Conservation (phyloP, 2,797 vertebrate genomes). For the Okamejei kenojei region DNA sequence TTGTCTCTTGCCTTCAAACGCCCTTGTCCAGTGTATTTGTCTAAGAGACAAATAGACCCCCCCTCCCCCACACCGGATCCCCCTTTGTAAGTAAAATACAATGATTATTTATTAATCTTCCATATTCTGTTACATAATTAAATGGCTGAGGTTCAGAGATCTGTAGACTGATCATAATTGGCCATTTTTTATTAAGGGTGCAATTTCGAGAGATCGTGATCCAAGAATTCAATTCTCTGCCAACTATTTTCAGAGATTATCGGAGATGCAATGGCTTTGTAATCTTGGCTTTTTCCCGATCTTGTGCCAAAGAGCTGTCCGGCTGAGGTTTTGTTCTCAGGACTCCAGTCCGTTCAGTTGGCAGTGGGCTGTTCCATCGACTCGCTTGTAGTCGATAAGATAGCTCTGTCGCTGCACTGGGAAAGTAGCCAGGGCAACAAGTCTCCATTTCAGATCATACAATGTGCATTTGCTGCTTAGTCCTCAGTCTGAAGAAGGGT, state of each 20-base stretch:
- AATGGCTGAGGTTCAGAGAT: conserved; percentile 15
- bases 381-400: background rate
- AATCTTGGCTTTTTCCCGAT: background rate
- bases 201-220: conserved; percentile 13
- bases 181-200: background rate
- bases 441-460: background rate
- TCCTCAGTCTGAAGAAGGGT: no score
- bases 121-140: background rate
- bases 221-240: background rate
- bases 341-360: background rate
- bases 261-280: background rate
- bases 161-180: conserved; percentile 1
- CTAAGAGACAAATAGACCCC: no score
- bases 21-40: no score
- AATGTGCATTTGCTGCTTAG: background rate
- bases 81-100: background rate
- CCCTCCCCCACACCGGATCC: no score
- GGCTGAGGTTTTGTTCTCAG: no score
- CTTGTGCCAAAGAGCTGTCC: background rate
- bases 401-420: background rate
- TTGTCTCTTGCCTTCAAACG: no score
- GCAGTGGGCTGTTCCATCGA: background rate
- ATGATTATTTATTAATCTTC: conserved; percentile 14
- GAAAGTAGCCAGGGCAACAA: background rate
- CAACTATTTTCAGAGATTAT: conserved; percentile 18